A percentile compares a stretch with the other conserved stretches of the same genome.
Evolutionary conservation across 2,888 invertebrate species (phyloP).

Genomic region (Unio pictorum): DNA sequence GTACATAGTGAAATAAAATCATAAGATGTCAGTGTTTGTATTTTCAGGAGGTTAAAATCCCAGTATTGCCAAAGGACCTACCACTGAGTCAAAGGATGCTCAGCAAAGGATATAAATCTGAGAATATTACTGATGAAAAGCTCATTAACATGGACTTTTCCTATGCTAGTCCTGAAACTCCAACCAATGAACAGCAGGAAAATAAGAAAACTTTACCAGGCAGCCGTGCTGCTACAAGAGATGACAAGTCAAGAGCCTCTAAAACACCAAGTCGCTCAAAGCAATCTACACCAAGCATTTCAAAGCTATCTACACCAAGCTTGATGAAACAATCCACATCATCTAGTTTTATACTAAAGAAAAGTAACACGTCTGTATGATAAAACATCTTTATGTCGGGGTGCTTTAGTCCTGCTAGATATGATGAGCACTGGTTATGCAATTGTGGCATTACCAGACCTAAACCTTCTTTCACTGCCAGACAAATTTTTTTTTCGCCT

Average conservation of each 20-base stretch:
- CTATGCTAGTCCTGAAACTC: conserved; percentile 49
- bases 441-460: too few relatives aligned
- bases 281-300: conserved; percentile 19
- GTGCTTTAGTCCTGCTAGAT: too few relatives aligned
- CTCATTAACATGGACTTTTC: conserved; percentile 57
- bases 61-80: conserved; percentile 54
- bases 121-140: conserved; percentile 50
- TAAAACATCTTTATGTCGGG: too few relatives aligned
- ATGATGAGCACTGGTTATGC: too few relatives aligned
- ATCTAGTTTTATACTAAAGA: too few relatives aligned
- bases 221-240: conserved; percentile 23
- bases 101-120: conserved; percentile 56
- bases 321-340: conserved; percentile 30
- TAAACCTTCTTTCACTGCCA: too few relatives aligned
- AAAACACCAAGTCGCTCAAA: conserved; percentile 6
- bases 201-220: conserved; percentile 24
- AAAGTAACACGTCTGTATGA: too few relatives aligned
- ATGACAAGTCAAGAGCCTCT: conserved; percentile 30
- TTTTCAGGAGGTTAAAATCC: conserved; percentile 56
- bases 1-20: background rate
- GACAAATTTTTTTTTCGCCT: too few relatives aligned
- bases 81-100: conserved; percentile 62
- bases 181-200: conserved; percentile 34
- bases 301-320: conserved; percentile 26
- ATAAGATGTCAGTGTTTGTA: background rate